Percentiles rank a stretch among this genome's conserved stretches.
These are phyloP conservation scores for Toxotes chatareus DNA, from an alignment of 2,113 vertebrate genomes.

Conservation along the genomic window DNA sequence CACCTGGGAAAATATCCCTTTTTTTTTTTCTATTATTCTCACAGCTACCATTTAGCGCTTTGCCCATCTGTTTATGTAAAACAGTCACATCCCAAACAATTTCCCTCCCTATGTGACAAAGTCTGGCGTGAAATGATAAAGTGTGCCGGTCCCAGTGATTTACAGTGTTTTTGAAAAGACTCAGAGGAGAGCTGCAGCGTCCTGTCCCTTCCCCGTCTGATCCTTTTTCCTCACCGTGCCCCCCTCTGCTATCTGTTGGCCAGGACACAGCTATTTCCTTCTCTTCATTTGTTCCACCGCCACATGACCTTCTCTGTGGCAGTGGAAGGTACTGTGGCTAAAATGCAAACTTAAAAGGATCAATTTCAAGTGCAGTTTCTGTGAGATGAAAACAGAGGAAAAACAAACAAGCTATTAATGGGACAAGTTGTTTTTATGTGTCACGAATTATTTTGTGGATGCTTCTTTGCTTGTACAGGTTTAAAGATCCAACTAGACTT, in stretches of 20 bases:
- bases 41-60: constrained; percentile 7
- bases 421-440: neutral
- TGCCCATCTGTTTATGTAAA: constrained; percentile 58
- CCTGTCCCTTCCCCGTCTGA: constrained; percentile 63
- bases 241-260: constrained; percentile 52
- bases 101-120: constrained; percentile 48
- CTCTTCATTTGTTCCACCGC: constrained; percentile 61
- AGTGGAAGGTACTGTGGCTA: neutral
- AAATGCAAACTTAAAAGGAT: constrained; percentile 18
- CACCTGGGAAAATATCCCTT: constrained; percentile 14
- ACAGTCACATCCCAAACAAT: constrained; percentile 43
- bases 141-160: constrained; percentile 58
- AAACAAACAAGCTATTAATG: neutral
- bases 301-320: constrained; percentile 51
- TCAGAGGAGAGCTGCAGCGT: constrained; percentile 68
- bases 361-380: constrained; percentile 28
- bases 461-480: neutral
- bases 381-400: constrained; percentile 1
- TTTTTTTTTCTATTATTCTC: constrained; percentile 16
- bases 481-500: neutral
- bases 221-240: constrained; percentile 13
- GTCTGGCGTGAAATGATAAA: constrained; percentile 67
- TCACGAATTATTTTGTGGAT: neutral
- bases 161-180: constrained; percentile 61
- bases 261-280: constrained; percentile 57